Evolutionary conservation across 1,140 invertebrate species (phyloP), one percentile per base, ranked within the genome.

Genomic region (Eriosoma lanigerum): DNA sequence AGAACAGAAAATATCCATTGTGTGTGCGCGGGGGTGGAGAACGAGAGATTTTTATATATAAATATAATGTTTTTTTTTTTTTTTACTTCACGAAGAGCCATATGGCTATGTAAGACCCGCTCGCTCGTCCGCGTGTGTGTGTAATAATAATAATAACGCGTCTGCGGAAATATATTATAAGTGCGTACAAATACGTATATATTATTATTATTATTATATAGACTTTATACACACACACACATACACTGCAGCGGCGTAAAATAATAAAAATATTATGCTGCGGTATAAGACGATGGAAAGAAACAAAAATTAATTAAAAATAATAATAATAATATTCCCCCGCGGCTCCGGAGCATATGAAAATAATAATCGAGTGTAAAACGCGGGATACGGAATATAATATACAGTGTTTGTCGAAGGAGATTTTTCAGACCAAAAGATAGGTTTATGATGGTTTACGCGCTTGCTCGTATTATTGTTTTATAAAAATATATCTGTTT

Each of bases 241-340:
- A n/a, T 76, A 24, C n/a, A 26, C 21, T n/a, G 24, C 56, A 24
- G 13, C 12, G 21, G 21, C 0, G 21, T 12, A 13, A 24, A n/a
- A 44, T 8, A 68, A n/a, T n/a, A n/a, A n/a, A n/a, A n/a, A n/a
- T n/a, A n/a, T n/a, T n/a, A n/a, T n/a, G n/a, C n/a, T n/a, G n/a
- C n/a, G 12, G 17, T 19, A 15, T 26, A 52, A 32, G 17, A 38
- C 12, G 44, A 56, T 0, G 52, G 56, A 9, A 60, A 38, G 8
- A 8, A n/a, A n/a, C n/a, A n/a, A 75, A 75, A 58, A 75, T 75
- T 75, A 75, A 75, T 75, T 75, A 75, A 75, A 75, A 60, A 58
- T 76, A 44, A 58, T 75, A 75, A 76, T 76, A 58, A 76, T 76
- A 68, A 68, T 68, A 78, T 78, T 60, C 75, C 75, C 75, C 56